Percentiles rank a stretch among this genome's conserved stretches.
Evolutionary conservation across 2,113 vertebrate species (phyloP).

Genomic region (Acanthisitta chloris): DNA sequence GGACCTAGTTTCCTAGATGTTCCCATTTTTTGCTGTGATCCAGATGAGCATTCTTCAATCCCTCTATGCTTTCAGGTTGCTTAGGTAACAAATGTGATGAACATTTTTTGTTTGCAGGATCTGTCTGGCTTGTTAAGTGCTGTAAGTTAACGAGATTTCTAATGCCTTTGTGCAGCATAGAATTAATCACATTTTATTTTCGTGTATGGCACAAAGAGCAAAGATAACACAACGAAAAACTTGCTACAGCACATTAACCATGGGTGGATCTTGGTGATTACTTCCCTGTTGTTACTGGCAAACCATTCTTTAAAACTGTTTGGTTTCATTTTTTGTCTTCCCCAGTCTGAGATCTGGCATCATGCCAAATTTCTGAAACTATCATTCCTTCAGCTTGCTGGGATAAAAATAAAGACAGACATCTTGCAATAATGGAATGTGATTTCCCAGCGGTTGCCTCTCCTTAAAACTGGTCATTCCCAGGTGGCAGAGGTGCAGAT

Average conservation of each 20-base stretch:
- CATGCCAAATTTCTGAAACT: background rate
- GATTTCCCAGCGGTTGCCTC: background rate
- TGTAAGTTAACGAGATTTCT: background rate
- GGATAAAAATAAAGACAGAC: background rate
- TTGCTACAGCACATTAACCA: background rate
- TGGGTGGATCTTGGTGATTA: background rate
- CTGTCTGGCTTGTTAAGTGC: background rate
- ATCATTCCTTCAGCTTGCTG: background rate
- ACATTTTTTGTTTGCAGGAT: background rate
- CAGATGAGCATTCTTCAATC: background rate
- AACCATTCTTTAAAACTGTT: background rate
- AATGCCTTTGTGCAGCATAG: background rate
- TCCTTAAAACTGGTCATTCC: background rate
- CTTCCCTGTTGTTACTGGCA: background rate
- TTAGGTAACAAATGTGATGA: background rate
- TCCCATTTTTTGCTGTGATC: background rate
- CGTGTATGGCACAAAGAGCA: background rate
- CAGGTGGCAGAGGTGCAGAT: fast-evolving
- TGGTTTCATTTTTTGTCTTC: background rate
- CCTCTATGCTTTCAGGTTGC: background rate
- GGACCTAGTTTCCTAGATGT: background rate
- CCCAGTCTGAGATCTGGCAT: background rate
- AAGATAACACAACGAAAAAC: background rate
- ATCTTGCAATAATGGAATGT: background rate
- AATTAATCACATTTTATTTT: background rate